Evolutionary conservation across 2,888 invertebrate species (phyloP).

Genomic region (Endomychus coccineus): DNA sequence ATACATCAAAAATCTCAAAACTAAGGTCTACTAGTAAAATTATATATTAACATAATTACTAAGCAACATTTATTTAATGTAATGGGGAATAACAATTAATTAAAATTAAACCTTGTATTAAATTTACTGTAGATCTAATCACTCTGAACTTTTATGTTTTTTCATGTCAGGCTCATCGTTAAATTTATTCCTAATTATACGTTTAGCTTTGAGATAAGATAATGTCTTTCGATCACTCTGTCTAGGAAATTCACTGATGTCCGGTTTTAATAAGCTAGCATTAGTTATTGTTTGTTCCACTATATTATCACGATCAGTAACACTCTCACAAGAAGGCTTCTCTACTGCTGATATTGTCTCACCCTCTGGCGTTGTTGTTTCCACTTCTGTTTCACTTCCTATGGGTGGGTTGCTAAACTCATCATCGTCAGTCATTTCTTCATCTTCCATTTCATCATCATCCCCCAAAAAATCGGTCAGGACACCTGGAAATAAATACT

Average conservation of each 20-base stretch:
- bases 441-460: slow-evolving; percentile 49
- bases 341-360: too few species aligned
- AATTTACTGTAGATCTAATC: too few species aligned
- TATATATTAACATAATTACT: too few species aligned
- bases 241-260: slow-evolving; percentile 33
- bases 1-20: too few species aligned
- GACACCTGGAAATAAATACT: slow-evolving; percentile 45
- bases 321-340: slow-evolving; percentile 11
- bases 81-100: too few species aligned
- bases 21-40: too few species aligned
- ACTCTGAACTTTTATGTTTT: slow-evolving; percentile 30
- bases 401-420: slow-evolving; percentile 13
- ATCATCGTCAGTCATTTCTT: slow-evolving; percentile 41
- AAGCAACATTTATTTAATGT: too few species aligned
- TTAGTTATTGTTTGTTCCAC: slow-evolving; percentile 27
- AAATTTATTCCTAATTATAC: slow-evolving; percentile 38
- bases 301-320: slow-evolving; percentile 5
- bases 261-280: slow-evolving; percentile 28
- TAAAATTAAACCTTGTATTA: too few species aligned
- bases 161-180: slow-evolving; percentile 31
- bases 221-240: slow-evolving; percentile 36
- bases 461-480: slow-evolving; percentile 49
- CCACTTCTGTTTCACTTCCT: slow-evolving; percentile 14
- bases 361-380: slow-evolving; percentile 3
- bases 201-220: slow-evolving; percentile 40